A percentile compares a stretch with the other conserved stretches of the same genome.
These are phyloP conservation scores for Lepus americanus DNA, from an alignment of 2,113 vertebrate genomes.

Conservation along the genomic window DNA sequence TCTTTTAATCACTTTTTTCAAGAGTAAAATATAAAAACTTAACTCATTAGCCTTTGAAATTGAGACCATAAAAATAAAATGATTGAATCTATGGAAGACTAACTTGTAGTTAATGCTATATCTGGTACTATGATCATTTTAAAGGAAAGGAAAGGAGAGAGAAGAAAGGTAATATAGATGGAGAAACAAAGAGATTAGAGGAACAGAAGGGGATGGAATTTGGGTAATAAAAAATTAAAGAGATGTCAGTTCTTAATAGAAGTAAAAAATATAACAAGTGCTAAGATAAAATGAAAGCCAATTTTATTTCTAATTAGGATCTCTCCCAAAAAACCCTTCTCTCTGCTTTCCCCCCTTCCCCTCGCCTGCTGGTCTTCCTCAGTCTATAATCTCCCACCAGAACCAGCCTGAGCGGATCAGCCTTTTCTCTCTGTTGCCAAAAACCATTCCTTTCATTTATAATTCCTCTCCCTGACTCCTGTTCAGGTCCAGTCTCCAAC, in stretches of 20 bases:
- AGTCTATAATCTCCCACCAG: not conserved
- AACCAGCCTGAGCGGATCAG: not conserved
- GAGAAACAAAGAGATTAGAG: not conserved
- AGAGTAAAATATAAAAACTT: not conserved
- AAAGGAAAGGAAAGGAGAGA: not conserved
- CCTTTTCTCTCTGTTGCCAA: not conserved
- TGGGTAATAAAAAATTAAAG: not conserved
- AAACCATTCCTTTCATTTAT: not conserved
- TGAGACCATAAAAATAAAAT: slow-evolving; percentile 50
- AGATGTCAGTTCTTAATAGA: not conserved
- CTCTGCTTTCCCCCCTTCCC: fast-evolving
- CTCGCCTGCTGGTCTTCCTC: not conserved
- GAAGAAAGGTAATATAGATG: not conserved
- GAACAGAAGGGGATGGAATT: not conserved
- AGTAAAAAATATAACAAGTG: not conserved
- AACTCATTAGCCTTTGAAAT: slow-evolving; percentile 11
- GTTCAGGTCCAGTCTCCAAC: not conserved
- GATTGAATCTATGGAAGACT: not conserved
- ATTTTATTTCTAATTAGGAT: not conserved
- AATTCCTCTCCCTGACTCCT: not conserved
- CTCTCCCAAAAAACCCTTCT: not conserved
- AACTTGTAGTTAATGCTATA: not conserved
- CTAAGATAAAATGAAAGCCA: not conserved
- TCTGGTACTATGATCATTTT: not conserved
- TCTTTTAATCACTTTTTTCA: not conserved